Base-by-base conservation (phyloP, 2,888 invertebrate genomes). In the Eristalis pertinax region DNA sequence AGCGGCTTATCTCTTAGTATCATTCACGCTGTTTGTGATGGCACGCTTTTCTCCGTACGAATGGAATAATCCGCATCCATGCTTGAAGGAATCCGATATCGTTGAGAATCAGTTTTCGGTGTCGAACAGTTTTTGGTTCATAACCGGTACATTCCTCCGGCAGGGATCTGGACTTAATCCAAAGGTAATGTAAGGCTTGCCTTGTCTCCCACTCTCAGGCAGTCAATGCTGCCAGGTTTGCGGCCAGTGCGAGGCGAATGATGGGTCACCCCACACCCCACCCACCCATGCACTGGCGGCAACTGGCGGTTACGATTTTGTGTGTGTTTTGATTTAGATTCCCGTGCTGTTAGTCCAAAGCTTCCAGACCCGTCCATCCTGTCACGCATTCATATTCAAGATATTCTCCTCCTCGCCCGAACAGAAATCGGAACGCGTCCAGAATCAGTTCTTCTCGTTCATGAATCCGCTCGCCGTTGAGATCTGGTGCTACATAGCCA, bases 1-100 rank as follows among this genome's bases (percentile, higher is more conserved):
- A 89, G 97, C 98, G 26, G 98, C 99, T 19, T 99, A 99, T 93
- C 95, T 99, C 89, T 95, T 99, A 89, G 99, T 99, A 88, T 97
- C 97, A 29, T 97, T 98, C 92, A 98, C 98, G 0, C 94, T 99
- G 90, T 99, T 99, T 93, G 97, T 99, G 75, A 97, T 99, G 95
- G 99, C 99, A 8, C 94, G 99, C 89, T 99, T 99, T 93, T 98
- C 98, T 38, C 99, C 99, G 0, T 98, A 98, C 93, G 99, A 99
- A 93, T 98, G 98, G 98, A 96, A 97, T 90, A 96, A 96, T 92
- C 95, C 95, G 7, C 96, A 97, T 91, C 96, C 97, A 0, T 97
- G 97, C 91, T 95, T 96, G 22, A 96, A 96, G 89, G 96, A 97
- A 91, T 96, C 96, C 64, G 97, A 98, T 93, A 95, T 97, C 88